Conservation (phyloP, 2,888 invertebrate genomes). For the Drymonia ruficornis region DNA sequence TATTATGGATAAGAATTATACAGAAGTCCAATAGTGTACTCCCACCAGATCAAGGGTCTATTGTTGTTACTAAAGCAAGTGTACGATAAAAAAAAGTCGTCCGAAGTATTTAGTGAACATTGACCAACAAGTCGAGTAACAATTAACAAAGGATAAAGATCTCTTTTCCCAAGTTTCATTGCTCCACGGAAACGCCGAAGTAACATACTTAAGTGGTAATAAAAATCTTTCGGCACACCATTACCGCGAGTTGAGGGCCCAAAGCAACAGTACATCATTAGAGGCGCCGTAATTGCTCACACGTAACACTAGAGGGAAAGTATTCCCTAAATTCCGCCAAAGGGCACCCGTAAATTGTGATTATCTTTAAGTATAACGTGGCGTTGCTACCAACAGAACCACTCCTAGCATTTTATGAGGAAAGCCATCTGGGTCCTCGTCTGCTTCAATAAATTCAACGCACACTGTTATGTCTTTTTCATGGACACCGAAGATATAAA, state of each 20-base stretch:
- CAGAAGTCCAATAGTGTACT: no score
- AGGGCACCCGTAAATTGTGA: constrained; percentile 80
- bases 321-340: constrained; percentile 65
- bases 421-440: constrained; percentile 80
- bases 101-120: constrained; percentile 23
- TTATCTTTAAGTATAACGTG: constrained; percentile 80
- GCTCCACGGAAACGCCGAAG: constrained; percentile 33
- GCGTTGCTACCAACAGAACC: constrained; percentile 73
- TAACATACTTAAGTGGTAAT: constrained; percentile 46
- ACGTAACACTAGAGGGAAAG: constrained; percentile 64
- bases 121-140: constrained; percentile 38
- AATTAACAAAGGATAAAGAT: constrained; percentile 42
- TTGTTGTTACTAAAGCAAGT: constrained; percentile 16
- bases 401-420: constrained; percentile 82
- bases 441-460: constrained; percentile 80
- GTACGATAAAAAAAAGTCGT: constrained; percentile 15
- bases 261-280: constrained; percentile 63
- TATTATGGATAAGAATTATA: no score
- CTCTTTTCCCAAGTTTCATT: constrained; percentile 28
- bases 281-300: constrained; percentile 67
- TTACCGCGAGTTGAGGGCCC: constrained; percentile 48
- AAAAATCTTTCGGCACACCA: constrained; percentile 55
- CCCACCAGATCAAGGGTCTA: background rate
- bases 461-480: constrained; percentile 81
- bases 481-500: constrained; percentile 73